Evolutionary conservation across 2,888 invertebrate species (phyloP), one percentile per base, ranked within the genome.

Genomic region (Papilio protenor): DNA sequence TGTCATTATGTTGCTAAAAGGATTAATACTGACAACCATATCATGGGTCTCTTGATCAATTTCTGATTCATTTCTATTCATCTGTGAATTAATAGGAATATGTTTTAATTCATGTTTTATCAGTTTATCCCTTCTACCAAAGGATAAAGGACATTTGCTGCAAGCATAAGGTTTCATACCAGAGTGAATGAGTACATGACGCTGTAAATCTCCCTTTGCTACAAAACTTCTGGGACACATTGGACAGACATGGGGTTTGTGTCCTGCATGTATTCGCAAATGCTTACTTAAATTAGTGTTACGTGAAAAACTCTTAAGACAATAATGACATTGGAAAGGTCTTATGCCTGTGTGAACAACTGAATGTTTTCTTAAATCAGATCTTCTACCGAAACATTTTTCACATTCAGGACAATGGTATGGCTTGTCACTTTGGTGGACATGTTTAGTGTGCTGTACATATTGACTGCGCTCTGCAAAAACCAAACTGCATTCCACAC

Each of bases 231-330:
- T 95, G 1, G 97, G 97, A 84, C 97, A 97, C 78, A 96, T 94
- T 47, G 96, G 96, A 84, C 97, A 97, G 0, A 96, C 96, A 87
- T 96, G 96, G 0, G 97, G 97, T 83, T 96, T 97, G 27, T 96
- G 95, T 0, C 96, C 96, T 55, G 96, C 96, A 89, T 97, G 97
- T 70, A 97, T 97, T 77, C 97, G 95, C 85, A 97, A 95, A 87
- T 97, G 97, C 87, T 97, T 97, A 77, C 97, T 97, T 61, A 97
- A 92, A 89, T 97, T 97, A n/a, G 97, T 97, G 83, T 97, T 97
- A 40, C 97, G 93, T 6, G 97, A 97, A 86, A 97, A 97, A 77
- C 96, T 96, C 88, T 97, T 97, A 55, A 95, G 94, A 85, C 97
- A 97, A 81, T 96, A 96, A 45, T 95, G 95, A 86, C 97, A 97